phyloP scores from a whole-genome alignment of 2,888 invertebrate species.

The Ochropleura leucogaster region DNA sequence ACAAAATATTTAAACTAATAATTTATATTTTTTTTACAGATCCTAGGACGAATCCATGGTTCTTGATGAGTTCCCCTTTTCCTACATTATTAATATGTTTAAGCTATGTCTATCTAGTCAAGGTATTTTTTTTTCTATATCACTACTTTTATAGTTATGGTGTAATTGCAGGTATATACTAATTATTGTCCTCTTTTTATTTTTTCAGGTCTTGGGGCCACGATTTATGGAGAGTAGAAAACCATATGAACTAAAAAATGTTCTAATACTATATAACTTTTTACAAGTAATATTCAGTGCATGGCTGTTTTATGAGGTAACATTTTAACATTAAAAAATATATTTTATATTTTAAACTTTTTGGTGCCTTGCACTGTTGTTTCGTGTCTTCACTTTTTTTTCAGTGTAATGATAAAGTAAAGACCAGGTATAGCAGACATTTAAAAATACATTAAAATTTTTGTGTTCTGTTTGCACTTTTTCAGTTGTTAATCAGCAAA shows the following conservation, averaged over 20 bases:
- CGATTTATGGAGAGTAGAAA: slow-evolving; percentile 97
- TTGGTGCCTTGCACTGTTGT: slow-evolving; percentile 15
- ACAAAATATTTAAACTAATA: neutral
- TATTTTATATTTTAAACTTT: slow-evolving; percentile 1
- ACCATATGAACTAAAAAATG: slow-evolving; percentile 95
- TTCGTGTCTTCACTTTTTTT: neutral
- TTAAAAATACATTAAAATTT: neutral
- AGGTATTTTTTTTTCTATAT: slow-evolving; percentile 87
- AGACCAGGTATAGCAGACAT: neutral
- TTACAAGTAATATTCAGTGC: slow-evolving; percentile 97
- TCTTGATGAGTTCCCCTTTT: slow-evolving; percentile 98
- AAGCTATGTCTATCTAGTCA: slow-evolving; percentile 97
- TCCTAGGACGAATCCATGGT: slow-evolving; percentile 97
- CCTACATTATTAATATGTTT: slow-evolving; percentile 97
- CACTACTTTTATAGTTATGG: no score
- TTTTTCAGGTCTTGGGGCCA: slow-evolving; percentile 94
- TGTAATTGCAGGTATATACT: neutral
- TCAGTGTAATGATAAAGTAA: neutral
- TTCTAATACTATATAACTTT: slow-evolving; percentile 95
- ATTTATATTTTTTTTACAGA: slow-evolving; percentile 90
- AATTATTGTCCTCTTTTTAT: slow-evolving; percentile 36
- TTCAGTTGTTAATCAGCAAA: neutral
- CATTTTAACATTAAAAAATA: slow-evolving; percentile 24
- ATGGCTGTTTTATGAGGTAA: slow-evolving; percentile 98
- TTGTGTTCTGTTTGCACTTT: neutral